Base-by-base conservation (phyloP, 2,888 invertebrate genomes). In the Pollenia amentaria region DNA sequence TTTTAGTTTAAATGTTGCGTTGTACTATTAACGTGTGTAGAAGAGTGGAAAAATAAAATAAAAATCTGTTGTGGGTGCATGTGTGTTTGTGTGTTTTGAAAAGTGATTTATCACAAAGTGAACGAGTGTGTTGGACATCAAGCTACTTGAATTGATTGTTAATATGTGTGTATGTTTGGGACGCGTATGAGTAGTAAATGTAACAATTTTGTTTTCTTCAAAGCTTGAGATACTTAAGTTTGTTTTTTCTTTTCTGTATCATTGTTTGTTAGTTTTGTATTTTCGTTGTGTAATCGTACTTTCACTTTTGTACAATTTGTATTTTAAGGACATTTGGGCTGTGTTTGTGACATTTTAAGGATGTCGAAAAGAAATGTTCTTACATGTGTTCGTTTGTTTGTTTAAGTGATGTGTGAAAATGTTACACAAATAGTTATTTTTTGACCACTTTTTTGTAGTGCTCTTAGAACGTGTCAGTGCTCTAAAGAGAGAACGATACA, bases 81-180 rank as follows among this genome's bases (percentile, higher is more conserved):
- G 84, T 85, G 62, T 87, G 77, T 88, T 72, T 87, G 85, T 86
- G 48, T 60, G 16, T 81, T 29, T 53, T 21, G 46, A 38, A 80
- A 70, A 76, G 86, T 87, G 90, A 92, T 92, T 92, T 92, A 91
- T 92, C 91, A 92, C 90, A 90, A 89, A 87, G 89, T 88, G 88
- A 88, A 90, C 88, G 89, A 90, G 89, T 91, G 91, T 89, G 83
- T 89, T 88, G 88, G 90, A 91, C 91, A 88, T 88, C 80, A 85
- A 73, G 85, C 62, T 72, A 77, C 88, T 85, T 84, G 86, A 84
- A 77, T 70, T 82, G 44, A 62, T 82, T 72, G 64, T 65, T 40
- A 65, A 53, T 76, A 40, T 14, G 10, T 14, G 10, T 16, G 9
- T 78, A 48, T 21, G 40, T 51, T 16, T 12, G 12, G 11, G 38